phyloP scores from a whole-genome alignment of 1,140 invertebrate genomes.

The Chironomus striatipennis region DNA sequence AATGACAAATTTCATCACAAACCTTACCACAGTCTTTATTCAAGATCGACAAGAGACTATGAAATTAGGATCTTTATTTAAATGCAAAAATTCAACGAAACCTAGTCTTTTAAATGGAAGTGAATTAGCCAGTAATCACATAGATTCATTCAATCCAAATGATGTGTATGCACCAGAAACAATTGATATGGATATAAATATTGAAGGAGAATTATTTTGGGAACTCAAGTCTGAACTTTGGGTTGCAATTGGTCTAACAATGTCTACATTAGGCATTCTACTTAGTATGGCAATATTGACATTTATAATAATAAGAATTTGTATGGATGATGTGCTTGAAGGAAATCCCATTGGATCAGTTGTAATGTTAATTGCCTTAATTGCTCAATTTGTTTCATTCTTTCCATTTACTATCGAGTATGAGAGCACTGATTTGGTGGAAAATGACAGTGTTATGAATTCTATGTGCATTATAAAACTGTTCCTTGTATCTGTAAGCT shows the following conservation, averaged over 20 bases:
- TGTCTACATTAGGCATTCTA: conserved; percentile 42
- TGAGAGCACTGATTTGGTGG: conserved; percentile 32
- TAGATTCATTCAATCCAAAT: neutral
- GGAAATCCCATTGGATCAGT: conserved; percentile 44
- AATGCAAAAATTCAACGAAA: neutral
- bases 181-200: neutral
- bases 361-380: conserved; percentile 40
- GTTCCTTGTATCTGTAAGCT: conserved; percentile 43
- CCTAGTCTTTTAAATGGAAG: neutral
- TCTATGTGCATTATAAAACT: conserved; percentile 37
- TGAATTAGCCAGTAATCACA: neutral
- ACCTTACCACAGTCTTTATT: neutral
- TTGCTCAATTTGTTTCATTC: conserved; percentile 46
- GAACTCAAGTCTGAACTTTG: conserved; percentile 42
- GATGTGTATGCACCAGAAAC: neutral
- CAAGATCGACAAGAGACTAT: neutral
- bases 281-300: conserved; percentile 43
- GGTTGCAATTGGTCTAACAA: conserved; percentile 43
- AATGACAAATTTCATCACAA: neutral
- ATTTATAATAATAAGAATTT: conserved; percentile 42
- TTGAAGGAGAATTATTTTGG: conserved; percentile 38
- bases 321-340: conserved; percentile 42
- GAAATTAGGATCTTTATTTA: neutral
- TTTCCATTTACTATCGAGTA: conserved; percentile 47
- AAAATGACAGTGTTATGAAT: conserved; percentile 28